A percentile compares a stretch with the other conserved stretches of the same genome.
Conservation (phyloP, 64 coral and sea anemone genomes). For the Platygyra sinensis region DNA sequence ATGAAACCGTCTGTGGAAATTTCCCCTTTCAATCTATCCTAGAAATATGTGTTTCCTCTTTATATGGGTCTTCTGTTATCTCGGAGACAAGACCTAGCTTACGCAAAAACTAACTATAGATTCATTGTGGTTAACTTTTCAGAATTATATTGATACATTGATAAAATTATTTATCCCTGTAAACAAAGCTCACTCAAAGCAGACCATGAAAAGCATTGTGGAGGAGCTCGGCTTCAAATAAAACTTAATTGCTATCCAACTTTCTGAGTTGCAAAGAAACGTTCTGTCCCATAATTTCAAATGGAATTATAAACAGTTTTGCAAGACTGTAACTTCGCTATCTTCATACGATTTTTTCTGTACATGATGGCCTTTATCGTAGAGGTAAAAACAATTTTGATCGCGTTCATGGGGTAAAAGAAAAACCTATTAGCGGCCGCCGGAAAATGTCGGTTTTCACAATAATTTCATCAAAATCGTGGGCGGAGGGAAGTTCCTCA, state of each 20-base stretch:
- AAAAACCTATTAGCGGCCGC: too few species aligned
- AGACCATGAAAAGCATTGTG: not conserved
- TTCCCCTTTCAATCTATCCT: too few species aligned
- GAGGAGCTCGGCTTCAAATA: not conserved
- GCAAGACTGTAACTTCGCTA: not conserved
- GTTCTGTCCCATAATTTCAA: not conserved
- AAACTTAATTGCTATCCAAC: not conserved
- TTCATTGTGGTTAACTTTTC: too few species aligned
- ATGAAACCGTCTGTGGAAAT: too few species aligned
- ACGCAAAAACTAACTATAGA: too few species aligned
- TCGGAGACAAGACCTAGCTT: too few species aligned
- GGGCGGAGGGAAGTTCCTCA: not conserved
- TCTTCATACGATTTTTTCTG: not conserved
- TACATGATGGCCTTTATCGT: not conserved
- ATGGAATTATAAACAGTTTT: not conserved
- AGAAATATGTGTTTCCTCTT: too few species aligned
- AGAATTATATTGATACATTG: too few species aligned
- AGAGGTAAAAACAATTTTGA: not conserved
- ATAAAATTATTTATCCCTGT: too few species aligned
- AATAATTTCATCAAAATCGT: not conserved
- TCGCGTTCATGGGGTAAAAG: too few species aligned
- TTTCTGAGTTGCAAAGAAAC: not conserved
- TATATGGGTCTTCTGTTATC: too few species aligned
- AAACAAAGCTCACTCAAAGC: not conserved
- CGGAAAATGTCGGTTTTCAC: too few species aligned